phyloP scores from a whole-genome alignment of 1,140 invertebrate genomes.

The Bombus difficillimus region DNA sequence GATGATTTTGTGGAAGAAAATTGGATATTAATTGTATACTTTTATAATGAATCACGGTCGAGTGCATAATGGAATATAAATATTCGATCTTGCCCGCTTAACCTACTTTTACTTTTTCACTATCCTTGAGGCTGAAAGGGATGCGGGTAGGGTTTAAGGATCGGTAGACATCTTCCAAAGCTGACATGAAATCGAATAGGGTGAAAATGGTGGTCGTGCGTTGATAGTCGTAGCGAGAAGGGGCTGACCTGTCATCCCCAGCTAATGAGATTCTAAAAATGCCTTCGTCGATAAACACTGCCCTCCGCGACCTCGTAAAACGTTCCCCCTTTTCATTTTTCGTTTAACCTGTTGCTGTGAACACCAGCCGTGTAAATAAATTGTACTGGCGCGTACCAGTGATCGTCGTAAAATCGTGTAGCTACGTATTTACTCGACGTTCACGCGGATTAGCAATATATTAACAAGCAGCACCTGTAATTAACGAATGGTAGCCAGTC shows the following conservation, averaged over 20 bases:
- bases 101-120: not conserved
- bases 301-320: conserved; percentile 2
- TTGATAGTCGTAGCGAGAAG: not conserved
- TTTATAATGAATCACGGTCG: too few relatives aligned
- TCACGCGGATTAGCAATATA: not conserved
- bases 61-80: not conserved
- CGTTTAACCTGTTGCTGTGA: conserved; percentile 31
- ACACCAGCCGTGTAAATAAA: not conserved
- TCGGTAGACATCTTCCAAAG: conserved; percentile 5
- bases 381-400: not conserved
- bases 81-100: not conserved
- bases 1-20: too few relatives aligned
- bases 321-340: not conserved
- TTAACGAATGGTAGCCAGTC: not conserved
- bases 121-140: not conserved
- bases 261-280: conserved; percentile 35
- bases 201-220: conserved; percentile 4
- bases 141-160: conserved; percentile 14
- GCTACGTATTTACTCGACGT: not conserved
- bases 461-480: not conserved
- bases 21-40: too few relatives aligned
- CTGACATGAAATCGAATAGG: conserved; percentile 7
- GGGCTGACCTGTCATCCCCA: not conserved
- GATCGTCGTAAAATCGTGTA: not conserved
- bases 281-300: not conserved